Evolutionary conservation across 2,888 invertebrate species (phyloP).

Genomic region (Malacosoma neustria): DNA sequence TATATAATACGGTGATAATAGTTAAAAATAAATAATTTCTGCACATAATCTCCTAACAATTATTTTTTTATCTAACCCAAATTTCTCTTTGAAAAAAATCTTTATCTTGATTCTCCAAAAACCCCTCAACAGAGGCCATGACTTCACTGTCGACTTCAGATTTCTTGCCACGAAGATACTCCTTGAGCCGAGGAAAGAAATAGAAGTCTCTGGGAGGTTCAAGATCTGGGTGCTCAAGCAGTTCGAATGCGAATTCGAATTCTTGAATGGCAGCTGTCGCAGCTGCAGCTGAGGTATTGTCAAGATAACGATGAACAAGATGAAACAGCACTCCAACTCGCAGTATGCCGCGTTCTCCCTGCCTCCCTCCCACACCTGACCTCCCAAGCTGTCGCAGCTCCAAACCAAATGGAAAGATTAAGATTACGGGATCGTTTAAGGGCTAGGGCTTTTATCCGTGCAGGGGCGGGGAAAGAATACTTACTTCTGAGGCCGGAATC

Average conservation of each 20-base stretch:
- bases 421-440: too few relatives aligned
- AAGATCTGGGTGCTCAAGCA: conserved; percentile 15
- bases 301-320: conserved; percentile 9
- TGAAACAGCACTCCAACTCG: conserved; percentile 2
- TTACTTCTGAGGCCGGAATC: too few relatives aligned
- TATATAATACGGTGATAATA: not conserved
- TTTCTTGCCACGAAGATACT: conserved; percentile 9
- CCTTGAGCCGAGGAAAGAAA: not conserved
- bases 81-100: not conserved
- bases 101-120: conserved; percentile 1
- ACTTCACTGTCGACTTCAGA: conserved; percentile 5
- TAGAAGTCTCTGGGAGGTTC: conserved; percentile 15
- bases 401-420: too few relatives aligned
- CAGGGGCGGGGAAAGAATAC: too few relatives aligned
- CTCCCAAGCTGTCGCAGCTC: too few relatives aligned
- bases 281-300: conserved; percentile 13
- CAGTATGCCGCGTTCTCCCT: conserved; percentile 3
- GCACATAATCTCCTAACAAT: not conserved
- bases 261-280: conserved; percentile 15
- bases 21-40: not conserved
- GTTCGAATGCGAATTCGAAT: conserved; percentile 12
- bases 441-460: too few relatives aligned
- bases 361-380: not conserved
- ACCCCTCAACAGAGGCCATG: conserved; percentile 1
- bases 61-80: not conserved